Evolutionary conservation across 2,113 vertebrate genomes (phyloP), one percentile per base, ranked within the genome.

Genomic region (Myiozetetes cayanensis): DNA sequence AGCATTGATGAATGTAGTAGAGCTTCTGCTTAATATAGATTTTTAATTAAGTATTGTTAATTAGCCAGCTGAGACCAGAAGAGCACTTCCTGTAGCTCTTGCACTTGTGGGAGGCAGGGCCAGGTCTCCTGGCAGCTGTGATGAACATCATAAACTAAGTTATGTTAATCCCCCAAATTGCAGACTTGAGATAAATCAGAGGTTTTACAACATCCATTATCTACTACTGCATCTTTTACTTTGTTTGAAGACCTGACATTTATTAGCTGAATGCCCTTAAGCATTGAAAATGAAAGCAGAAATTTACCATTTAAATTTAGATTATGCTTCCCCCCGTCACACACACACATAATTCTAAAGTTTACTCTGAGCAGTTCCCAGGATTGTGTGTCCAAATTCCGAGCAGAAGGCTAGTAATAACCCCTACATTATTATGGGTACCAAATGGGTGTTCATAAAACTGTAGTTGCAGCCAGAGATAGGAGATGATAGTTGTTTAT

Each of bases 231-330:
- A 37, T 14, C 65, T 85, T 78, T 84, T 80, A 44, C 50, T 94
- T 95, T 74, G 24, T 95, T 95, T 94, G 65, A 93, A 96, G 65
- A 37, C 72, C 39, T 35, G 4, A 35, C 62, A 41, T 84, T 93
- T 94, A 92, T 93, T 75, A 95, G 73, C 83, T 81, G 79, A 72
- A 72, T 72, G 47, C 65, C 68, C 70, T 84, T 35, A 86, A 72
- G 31, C 61, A 49, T 10, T 93, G 85, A 90, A 90, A 94, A 92
- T 33, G 56, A 89, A 96, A 95, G 85, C 78, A 94, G 80, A 93
- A 95, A 55, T 95, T 92, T 58, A 66, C 72, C n/a, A 68, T 84
- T 94, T 95, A 95, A 80, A 93, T 96, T 95, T 93, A 94, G 93
- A 91, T 49, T 73, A 23, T 89, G 65, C 56, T 90, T 84, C 17